These are phyloP conservation scores for Melipona beecheii DNA, from an alignment of 2,888 invertebrate genomes.

Conservation along the genomic window DNA sequence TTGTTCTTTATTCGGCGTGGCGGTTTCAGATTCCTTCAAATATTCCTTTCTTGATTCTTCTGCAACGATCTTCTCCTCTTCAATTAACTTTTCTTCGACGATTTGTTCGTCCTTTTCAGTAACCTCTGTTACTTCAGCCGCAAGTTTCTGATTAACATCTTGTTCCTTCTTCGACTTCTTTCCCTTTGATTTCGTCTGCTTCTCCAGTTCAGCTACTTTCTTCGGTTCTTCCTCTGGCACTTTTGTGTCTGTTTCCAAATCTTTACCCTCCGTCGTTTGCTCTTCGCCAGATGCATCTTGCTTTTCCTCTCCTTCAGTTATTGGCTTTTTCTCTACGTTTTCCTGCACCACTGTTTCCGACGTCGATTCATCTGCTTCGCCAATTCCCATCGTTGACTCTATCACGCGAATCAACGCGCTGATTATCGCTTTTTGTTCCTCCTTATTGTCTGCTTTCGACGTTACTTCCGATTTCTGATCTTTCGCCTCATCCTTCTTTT, in stretches of 20 bases:
- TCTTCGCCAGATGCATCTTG: not conserved
- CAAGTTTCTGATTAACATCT: slow-evolving; percentile 3
- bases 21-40: not conserved
- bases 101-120: not conserved
- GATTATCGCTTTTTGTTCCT: slow-evolving; percentile 20
- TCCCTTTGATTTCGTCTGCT: slow-evolving; percentile 42
- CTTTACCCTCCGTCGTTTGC: not conserved
- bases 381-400: slow-evolving; percentile 22
- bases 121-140: not conserved
- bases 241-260: not conserved
- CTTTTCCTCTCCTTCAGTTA: not conserved
- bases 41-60: slow-evolving; percentile 10
- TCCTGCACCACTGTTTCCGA: not conserved
- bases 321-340: not conserved
- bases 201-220: slow-evolving; percentile 33
- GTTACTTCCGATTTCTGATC: slow-evolving; percentile 3
- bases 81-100: not conserved
- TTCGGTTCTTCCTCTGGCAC: slow-evolving; percentile 25
- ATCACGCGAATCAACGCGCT: slow-evolving; percentile 23
- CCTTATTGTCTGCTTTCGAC: slow-evolving; percentile 78
- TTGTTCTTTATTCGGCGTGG: not conserved
- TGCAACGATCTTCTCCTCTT: not conserved
- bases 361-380: not conserved
- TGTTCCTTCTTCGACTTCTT: slow-evolving; percentile 40
- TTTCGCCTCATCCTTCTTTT: slow-evolving; percentile 14